Evolutionary conservation across 2,888 invertebrate species (phyloP), one percentile per base, ranked within the genome.

Genomic region (Idaea biselata): DNA sequence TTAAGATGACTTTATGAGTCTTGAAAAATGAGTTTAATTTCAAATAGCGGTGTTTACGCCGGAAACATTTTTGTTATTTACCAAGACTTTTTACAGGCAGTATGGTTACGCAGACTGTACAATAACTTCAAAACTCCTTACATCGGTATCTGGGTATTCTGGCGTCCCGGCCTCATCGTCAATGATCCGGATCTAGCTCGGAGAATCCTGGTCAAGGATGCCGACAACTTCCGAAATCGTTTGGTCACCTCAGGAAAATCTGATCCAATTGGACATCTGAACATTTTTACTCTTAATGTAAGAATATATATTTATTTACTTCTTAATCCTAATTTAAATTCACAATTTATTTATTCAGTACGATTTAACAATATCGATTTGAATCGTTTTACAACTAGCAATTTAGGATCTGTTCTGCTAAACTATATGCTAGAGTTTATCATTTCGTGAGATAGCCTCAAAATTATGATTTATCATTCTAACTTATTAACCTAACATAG

Each of bases 111-210:
- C 0, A 62, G 72, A 25, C 14, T 83, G 0, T 85, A 87, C 72
- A 61, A 72, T 0, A 65, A 72, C 1, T 82, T 77, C 69, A 66
- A 73, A 0, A 25, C 71, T 0, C 84, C 87, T 0, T 87, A 87
- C 68, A 68, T 83, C 0, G 89, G 89, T 0, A 82, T 87, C 17
- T 89, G 88, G 87, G 55, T 80, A 60, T 82, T 89, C 68, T 86
- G 88, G 86, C 71, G 80, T 16, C 88, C 86, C 16, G 84, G 79
- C 0, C 76, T 89, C 53, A 69, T 89, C 11, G 67, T 89, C 62
- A 84, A 83, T 68, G 77, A 70, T 0, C 83, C 87, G 0, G 82
- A 85, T 18, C 71, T 89, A n/a, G 82, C 82, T 0, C 76, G 78
- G 5, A 74, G 75, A 4, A 70, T 89, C 1, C 76, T 89, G 8